Evolutionary conservation across 1,140 invertebrate genomes (phyloP), one percentile per base, ranked within the genome.

Genomic region (Elymnias hypermnestra): DNA sequence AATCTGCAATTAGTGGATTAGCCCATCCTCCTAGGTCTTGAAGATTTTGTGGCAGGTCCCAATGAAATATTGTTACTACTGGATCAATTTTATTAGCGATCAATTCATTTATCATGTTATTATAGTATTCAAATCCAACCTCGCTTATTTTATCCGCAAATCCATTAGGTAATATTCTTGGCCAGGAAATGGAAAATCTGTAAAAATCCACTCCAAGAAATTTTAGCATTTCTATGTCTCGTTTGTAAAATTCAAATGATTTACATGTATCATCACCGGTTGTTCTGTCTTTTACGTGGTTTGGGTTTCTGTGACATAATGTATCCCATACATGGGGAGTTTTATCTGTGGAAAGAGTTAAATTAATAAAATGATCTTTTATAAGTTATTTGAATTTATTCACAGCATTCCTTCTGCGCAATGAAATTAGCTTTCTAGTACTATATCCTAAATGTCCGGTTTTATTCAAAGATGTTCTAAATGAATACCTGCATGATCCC

Each of bases 171-270:
- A 91, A 59, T n/a, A 91, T 69, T 43, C 90, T 68, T 0, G 89
- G 35, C 90, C 90, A 91, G 2, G 88, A 88, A 47, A 91, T 77
- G 1, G 91, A 92, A 59, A 92, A 91, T 33, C 90, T 76, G 56
- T 90, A 91, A 41, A 82, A 78, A 19, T 87, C 61, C 1, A 81
- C 86, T 3, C 87, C 86, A n/a, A 89, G 61, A 19, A 85, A 65
- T 51, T 85, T 87, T 2, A 89, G 31, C 49, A 89, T 67, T 39
- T 70, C 42, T 5, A 90, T 72, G 56, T 90, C 89, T 41, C 89
- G 79, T 59, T 84, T 65, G 53, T 86, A 88, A 37, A 83, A 77
- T 29, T 88, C 57, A 54, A 88, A 93, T 12, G 90, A 91, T 64
- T 92, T 88, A 61, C 88, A 89, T 0, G 91, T 89, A 9, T 91